Conservation (phyloP, 1,140 invertebrate species). For the Pygmarrhopalites habei region DNA sequence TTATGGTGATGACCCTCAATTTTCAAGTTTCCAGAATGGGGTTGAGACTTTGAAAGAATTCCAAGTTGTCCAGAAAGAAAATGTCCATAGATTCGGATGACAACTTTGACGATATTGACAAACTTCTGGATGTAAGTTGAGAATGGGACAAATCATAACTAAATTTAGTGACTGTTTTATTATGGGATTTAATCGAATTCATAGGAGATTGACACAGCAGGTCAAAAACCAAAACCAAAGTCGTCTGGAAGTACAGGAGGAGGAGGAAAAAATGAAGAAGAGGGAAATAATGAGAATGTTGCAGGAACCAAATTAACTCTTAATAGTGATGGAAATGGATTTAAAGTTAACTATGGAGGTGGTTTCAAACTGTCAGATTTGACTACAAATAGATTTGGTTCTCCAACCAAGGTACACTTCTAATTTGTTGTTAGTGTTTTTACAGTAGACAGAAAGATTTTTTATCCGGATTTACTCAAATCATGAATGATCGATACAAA, state of each 20-base stretch:
- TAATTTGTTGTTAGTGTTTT: background rate
- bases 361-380: conserved; percentile 15
- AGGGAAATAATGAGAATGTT: background rate
- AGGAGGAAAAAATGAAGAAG: background rate
- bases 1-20: too few relatives aligned
- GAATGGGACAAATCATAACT: background rate
- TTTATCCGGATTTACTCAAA: background rate
- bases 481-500: background rate
- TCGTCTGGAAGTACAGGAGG: background rate
- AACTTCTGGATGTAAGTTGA: conserved; percentile 10
- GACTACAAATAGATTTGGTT: background rate
- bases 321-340: conserved; percentile 8
- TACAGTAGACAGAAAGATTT: background rate
- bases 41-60: too few relatives aligned
- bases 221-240: background rate
- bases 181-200: background rate
- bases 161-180: background rate
- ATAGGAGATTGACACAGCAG: conserved; percentile 3
- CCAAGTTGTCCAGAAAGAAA: too few relatives aligned
- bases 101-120: conserved; percentile 9
- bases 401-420: background rate
- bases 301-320: background rate
- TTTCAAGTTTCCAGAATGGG: too few relatives aligned
- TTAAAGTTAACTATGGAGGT: conserved; percentile 6
- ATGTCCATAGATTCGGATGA: conserved; percentile 1